Percentiles rank a stretch among this genome's conserved stretches.
Conservation (phyloP, 2,113 vertebrate genomes). For the Corydoras sp. region DNA sequence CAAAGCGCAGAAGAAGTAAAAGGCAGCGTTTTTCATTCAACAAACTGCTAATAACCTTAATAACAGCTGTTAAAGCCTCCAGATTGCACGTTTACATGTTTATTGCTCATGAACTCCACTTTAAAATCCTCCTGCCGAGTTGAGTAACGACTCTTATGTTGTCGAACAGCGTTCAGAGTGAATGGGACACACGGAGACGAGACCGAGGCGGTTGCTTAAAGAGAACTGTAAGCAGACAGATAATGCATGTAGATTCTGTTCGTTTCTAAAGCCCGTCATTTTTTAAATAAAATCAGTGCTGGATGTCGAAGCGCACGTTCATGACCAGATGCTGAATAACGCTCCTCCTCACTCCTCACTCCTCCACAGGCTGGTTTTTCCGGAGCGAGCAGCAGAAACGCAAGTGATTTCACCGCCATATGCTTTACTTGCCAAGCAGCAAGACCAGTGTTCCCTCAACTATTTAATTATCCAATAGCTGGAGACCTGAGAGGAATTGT, state of each 20-base stretch:
- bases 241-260: background rate
- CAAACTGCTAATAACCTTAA: background rate
- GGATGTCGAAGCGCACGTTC: background rate
- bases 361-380: slow-evolving; percentile 54
- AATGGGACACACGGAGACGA: background rate
- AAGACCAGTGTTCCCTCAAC: slow-evolving; percentile 35
- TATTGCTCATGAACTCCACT: background rate
- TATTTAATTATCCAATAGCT: slow-evolving; percentile 38
- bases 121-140: background rate
- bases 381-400: slow-evolving; percentile 23
- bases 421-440: slow-evolving; percentile 29
- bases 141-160: background rate
- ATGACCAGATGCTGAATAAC: background rate
- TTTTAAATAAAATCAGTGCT: background rate
- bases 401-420: slow-evolving; percentile 34
- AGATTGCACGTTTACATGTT: background rate
- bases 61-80: background rate
- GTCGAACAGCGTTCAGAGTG: background rate
- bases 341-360: slow-evolving; percentile 16
- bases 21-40: background rate
- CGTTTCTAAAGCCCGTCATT: slow-evolving; percentile 1
- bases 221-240: background rate
- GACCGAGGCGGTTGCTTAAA: background rate
- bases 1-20: background rate
- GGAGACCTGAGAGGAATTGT: slow-evolving; percentile 14